Conservation (phyloP, 2,113 vertebrate genomes). For the Podiceps cristatus region DNA sequence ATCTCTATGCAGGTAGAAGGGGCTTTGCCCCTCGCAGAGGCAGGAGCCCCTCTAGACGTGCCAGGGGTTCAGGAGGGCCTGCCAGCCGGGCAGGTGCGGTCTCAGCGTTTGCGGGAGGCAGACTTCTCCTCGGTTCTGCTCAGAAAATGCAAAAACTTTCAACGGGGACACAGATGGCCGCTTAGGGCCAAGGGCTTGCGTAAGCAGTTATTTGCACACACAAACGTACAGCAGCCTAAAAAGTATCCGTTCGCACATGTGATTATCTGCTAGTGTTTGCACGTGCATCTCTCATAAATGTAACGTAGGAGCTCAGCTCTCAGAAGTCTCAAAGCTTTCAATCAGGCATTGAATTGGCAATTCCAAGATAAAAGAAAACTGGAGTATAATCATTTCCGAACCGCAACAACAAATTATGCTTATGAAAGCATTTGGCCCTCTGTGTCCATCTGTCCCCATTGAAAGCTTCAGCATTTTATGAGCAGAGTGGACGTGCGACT, state of each 20-base stretch:
- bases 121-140: not conserved
- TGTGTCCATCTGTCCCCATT: not conserved
- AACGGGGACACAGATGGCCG: not conserved
- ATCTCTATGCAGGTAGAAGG: not conserved
- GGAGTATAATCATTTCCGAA: not conserved
- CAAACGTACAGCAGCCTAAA: not conserved
- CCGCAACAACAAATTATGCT: not conserved
- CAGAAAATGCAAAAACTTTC: not conserved
- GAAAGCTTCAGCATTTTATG: not conserved
- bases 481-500: not conserved
- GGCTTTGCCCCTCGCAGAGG: not conserved
- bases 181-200: not conserved
- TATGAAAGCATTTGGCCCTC: not conserved
- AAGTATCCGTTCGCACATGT: not conserved
- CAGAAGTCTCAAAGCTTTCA: constrained; percentile 38
- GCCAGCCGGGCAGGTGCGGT: not conserved
- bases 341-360: not conserved
- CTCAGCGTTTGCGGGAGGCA: rapidly evolving
- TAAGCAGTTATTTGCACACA: constrained; percentile 15
- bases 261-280: constrained; percentile 8
- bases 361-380: constrained; percentile 40
- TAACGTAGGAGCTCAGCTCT: not conserved
- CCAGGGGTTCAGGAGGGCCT: not conserved
- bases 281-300: not conserved
- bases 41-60: not conserved